Evolutionary conservation across 2,888 invertebrate genomes (phyloP), one percentile per base, ranked within the genome.

Genomic region (Aporophyla lueneburgensis): DNA sequence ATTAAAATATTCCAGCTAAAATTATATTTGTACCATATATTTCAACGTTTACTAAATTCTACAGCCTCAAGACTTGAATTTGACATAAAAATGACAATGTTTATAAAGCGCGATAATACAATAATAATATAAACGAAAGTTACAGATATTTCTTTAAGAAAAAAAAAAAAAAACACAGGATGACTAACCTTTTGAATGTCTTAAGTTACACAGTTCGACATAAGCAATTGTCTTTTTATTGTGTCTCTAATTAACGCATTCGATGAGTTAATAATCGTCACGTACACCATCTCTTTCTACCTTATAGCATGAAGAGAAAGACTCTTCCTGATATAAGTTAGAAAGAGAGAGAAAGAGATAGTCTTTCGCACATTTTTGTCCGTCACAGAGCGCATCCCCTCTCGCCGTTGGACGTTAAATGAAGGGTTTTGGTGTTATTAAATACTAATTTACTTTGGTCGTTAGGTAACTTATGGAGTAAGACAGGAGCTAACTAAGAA

Each of bases 391-490:
- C 78, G 58, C 76, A 78, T 78, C 77, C 65, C 80, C 73, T 19
- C 77, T 72, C 71, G 67, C 82, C 85, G 84, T 86, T 80, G 59
- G 69, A 86, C 84, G 85, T 80, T 80, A 78, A 80, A 68, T 76
- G 75, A 81, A 83, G 83, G 85, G 71, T 66, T 33, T 69, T 87
- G 78, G 78, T 79, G 84, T 78, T 81, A 88, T 88, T 88, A 84
- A 85, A 80, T 87, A 89, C 91, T 92, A 91, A 85, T 85, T 90
- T 91, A 91, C 96, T 96, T 96, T 96, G 96, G 96, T 94, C 87
- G 92, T 91, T 91, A 93, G 96, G 96, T 96, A 96, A 96, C 96
- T 96, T 91, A 92, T 81, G 90, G 93, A 86, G 89, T 87, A 81
- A 88, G 88, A 78, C 79, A 77, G 83, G 75, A 68, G 74, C 63